Evolutionary conservation across 1,140 invertebrate genomes (phyloP), one percentile per base, ranked within the genome.

Genomic region (Pseudomyrmex cubaensis): DNA sequence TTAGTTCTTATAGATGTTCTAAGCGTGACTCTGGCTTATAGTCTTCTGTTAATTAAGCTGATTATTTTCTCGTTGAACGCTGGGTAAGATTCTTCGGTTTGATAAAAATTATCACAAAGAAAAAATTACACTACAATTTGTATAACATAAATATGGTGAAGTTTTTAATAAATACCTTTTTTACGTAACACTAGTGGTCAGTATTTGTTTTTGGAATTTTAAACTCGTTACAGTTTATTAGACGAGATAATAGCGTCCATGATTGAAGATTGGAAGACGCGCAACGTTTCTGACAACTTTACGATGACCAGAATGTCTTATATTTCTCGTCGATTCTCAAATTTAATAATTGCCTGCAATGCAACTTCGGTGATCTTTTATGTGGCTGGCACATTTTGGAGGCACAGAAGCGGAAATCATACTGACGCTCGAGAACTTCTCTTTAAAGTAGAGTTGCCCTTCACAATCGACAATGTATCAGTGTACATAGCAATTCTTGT

Each of bases 361-460:
- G 8, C 54, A 22, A 7, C 35, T 0, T 48, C 57, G 1, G 46
- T 59, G 1, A 7, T 13, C 0, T 9, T 50, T 17, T 84, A 86
- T 2, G 22, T 25, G 2, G 7, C 4, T 8, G 48, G 61, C 0
- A 44, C 54, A 12, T 1, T 87, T 46, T 12, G 59, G n/a, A 48
- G 10, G 2, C 12, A 35, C 12, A 59, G 22, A 48, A 61, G 12
- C 12, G 69, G 12, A 12, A 80, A 80, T 61, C 76, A 9, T 15
- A 62, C 56, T 20, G 15, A 72, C 2, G 7, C 20, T 12, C 56
- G 66, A 44, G 54, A 88, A 20, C 70, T 80, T 3, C 54, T n/a
- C 44, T 80, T 88, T 0, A 84, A 85, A 46, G 85, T 87, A 83
- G 72, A 88, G 2, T 44, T 87, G 9, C 83, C 87, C 1, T 87